Evolutionary conservation across 1,140 invertebrate genomes (phyloP).

Genomic region (Hormaphis cornu): DNA sequence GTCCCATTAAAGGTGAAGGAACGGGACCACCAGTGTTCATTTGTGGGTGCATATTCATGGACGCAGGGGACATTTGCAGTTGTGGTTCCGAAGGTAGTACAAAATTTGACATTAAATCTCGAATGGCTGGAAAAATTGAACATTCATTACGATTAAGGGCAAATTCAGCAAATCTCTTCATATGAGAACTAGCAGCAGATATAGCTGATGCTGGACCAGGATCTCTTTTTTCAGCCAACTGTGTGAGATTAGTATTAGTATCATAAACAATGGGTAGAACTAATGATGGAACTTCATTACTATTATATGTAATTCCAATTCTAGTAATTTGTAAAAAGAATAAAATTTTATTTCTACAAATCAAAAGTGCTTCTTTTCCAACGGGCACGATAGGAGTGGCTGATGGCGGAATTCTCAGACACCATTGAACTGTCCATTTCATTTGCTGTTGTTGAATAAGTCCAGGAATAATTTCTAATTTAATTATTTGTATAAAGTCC

Average conservation of each 20-base stretch:
- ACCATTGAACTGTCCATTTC: slow-evolving; percentile 82
- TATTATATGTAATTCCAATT: slow-evolving; percentile 50
- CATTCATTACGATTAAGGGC: slow-evolving; percentile 58
- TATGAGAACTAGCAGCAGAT: slow-evolving; percentile 53
- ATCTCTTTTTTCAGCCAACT: slow-evolving; percentile 70
- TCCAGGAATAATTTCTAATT: slow-evolving; percentile 63
- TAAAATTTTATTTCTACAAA: slow-evolving; percentile 73
- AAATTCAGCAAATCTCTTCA: slow-evolving; percentile 58
- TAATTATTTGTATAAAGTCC: slow-evolving; percentile 84
- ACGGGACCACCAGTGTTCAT: slow-evolving; percentile 9
- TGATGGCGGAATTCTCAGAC: slow-evolving; percentile 78
- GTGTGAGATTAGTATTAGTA: slow-evolving; percentile 70
- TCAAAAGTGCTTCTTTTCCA: slow-evolving; percentile 71
- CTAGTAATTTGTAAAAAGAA: slow-evolving; percentile 83
- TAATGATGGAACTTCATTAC: slow-evolving; percentile 64
- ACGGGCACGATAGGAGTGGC: slow-evolving; percentile 71
- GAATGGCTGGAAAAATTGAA: slow-evolving; percentile 76
- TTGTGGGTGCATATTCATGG: slow-evolving; percentile 20
- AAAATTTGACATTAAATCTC: slow-evolving; percentile 73
- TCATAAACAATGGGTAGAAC: slow-evolving; percentile 84
- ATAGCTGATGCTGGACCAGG: slow-evolving; percentile 50
- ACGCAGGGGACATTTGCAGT: slow-evolving; percentile 38
- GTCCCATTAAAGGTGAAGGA: slow-evolving; percentile 23
- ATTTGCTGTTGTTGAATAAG: slow-evolving; percentile 55
- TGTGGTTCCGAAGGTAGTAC: slow-evolving; percentile 58